Evolutionary conservation across 2,797 vertebrate species (phyloP).

Genomic region (Cirrhinus molitorella): DNA sequence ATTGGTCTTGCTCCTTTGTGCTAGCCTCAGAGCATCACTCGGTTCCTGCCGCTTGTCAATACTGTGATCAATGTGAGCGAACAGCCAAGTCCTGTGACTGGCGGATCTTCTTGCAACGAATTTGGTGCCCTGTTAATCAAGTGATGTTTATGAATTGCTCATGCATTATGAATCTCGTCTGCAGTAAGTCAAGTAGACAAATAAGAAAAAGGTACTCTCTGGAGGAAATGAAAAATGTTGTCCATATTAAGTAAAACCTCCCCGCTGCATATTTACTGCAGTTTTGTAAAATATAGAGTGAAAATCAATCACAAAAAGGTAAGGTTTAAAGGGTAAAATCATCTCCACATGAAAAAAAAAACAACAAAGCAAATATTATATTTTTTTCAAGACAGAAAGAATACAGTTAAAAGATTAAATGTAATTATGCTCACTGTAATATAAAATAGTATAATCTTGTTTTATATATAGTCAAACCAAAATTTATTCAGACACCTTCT

Average conservation of each 20-base stretch:
- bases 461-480: too few relatives aligned
- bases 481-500: too few relatives aligned
- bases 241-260: not conserved
- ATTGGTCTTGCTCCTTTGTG: constrained; percentile 57
- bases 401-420: too few relatives aligned
- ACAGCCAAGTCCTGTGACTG: constrained; percentile 46
- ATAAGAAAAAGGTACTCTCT: not conserved
- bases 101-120: constrained; percentile 24
- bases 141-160: constrained; percentile 38
- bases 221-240: not conserved
- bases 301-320: not conserved
- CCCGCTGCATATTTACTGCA: not conserved
- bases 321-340: not conserved
- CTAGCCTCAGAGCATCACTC: constrained; percentile 55
- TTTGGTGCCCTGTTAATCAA: constrained; percentile 47
- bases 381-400: too few relatives aligned
- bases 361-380: not conserved
- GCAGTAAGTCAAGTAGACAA: not conserved
- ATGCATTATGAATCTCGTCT: constrained; percentile 18
- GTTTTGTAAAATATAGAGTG: not conserved
- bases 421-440: not conserved
- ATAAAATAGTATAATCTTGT: too few relatives aligned
- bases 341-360: not conserved
- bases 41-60: constrained; percentile 55
- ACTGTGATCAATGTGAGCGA: constrained; percentile 59